phyloP scores from a whole-genome alignment of 2,888 invertebrate species.

The Gonocerus acuteangulatus region DNA sequence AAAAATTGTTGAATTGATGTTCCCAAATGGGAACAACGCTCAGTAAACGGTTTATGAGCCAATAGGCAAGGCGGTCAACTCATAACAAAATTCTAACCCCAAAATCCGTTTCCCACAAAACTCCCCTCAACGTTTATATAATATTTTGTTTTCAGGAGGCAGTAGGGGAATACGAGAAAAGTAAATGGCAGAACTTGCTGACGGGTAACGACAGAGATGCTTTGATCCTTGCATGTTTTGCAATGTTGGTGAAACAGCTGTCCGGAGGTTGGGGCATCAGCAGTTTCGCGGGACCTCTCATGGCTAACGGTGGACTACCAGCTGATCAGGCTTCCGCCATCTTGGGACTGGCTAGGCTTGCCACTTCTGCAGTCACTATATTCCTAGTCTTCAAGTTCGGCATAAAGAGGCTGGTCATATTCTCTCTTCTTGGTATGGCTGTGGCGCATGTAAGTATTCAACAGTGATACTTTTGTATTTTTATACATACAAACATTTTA shows the following conservation, averaged over 20 bases:
- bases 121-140: not conserved
- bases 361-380: not conserved
- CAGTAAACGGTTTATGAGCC: too few relatives aligned
- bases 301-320: not conserved
- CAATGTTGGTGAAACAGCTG: conserved; percentile 20
- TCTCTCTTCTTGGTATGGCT: not conserved
- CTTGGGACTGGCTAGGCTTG: not conserved
- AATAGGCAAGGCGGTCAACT: too few relatives aligned
- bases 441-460: not conserved
- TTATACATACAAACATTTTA: not conserved
- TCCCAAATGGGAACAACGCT: too few relatives aligned
- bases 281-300: conserved; percentile 5
- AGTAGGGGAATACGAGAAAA: not conserved
- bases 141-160: conserved; percentile 6
- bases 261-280: conserved; percentile 2
- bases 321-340: not conserved
- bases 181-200: not conserved
- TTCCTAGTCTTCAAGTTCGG: not conserved
- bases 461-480: not conserved
- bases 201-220: not conserved
- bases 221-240: not conserved
- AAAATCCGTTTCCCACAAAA: not conserved
- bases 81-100: not conserved
- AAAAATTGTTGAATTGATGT: too few relatives aligned
- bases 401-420: not conserved